Conservation (phyloP, 2,888 invertebrate species). For the Leptodirus hochenwartii region DNA sequence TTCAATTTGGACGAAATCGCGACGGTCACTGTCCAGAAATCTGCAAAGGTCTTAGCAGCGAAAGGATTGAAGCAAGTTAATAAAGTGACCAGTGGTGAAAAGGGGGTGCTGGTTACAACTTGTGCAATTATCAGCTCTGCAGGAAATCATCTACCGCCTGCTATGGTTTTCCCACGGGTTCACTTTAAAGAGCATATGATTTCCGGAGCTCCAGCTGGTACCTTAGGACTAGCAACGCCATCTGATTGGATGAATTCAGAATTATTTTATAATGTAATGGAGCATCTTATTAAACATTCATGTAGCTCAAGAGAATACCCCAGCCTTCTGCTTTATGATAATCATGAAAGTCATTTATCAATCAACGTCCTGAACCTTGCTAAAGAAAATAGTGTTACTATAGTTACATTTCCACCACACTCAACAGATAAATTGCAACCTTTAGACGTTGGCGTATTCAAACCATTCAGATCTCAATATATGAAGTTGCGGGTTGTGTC, state of each 20-base stretch:
- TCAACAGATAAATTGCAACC: conserved; percentile 6
- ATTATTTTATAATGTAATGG: not conserved
- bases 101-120: not conserved
- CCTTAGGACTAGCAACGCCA: not conserved
- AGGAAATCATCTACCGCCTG: not conserved
- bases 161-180: not conserved
- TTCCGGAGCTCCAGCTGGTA: not conserved
- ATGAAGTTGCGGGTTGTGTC: conserved; percentile 4
- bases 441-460: conserved; percentile 4
- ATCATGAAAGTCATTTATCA: conserved; percentile 6
- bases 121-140: not conserved
- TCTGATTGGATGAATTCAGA: not conserved
- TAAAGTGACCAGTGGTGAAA: no score
- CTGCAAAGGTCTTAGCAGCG: not conserved
- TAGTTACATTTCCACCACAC: conserved; percentile 5
- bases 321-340: no score
- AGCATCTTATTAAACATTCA: not conserved
- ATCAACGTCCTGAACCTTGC: not conserved
- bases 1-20: not conserved
- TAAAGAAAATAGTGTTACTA: not conserved
- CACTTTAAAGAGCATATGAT: not conserved
- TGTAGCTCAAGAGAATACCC: not conserved
- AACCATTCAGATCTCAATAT: conserved; percentile 7
- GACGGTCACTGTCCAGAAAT: not conserved
- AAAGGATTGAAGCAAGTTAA: conserved; percentile 1